Percentiles rank a stretch among this genome's conserved stretches.
Evolutionary conservation across 1,140 invertebrate species (phyloP).

Genomic region (Microplitis mediator): DNA sequence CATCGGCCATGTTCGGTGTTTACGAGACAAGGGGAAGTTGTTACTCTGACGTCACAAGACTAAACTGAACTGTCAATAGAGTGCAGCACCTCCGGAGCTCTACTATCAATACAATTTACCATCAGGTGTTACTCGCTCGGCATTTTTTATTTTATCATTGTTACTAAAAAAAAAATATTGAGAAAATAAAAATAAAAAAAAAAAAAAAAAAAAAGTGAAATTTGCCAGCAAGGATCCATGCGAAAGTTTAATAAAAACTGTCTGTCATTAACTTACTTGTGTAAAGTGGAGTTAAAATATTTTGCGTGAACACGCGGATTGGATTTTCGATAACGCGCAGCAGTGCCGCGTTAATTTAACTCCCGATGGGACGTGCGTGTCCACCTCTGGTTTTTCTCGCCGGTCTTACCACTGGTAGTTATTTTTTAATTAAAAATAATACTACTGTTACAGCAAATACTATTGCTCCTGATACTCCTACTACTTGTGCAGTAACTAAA

Average conservation of each 20-base stretch:
- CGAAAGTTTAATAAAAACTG: slow-evolving; percentile 7
- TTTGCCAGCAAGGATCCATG: too few relatives aligned
- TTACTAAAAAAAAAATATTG: too few relatives aligned
- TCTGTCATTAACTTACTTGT: not conserved
- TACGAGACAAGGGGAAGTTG: slow-evolving; percentile 57
- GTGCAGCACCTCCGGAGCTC: slow-evolving; percentile 19
- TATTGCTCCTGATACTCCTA: slow-evolving; percentile 36
- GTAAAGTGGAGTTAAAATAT: not conserved
- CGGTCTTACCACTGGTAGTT: slow-evolving; percentile 20
- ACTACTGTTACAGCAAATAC: too few relatives aligned
- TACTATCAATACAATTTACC: not conserved
- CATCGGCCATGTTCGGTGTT: slow-evolving; percentile 63
- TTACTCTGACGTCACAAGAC: slow-evolving; percentile 53
- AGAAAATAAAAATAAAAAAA: not conserved
- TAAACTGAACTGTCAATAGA: slow-evolving; percentile 45
- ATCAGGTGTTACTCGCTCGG: not conserved
- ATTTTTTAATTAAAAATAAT: not conserved
- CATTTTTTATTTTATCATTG: too few relatives aligned
- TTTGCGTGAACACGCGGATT: not conserved
- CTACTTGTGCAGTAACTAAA: slow-evolving; percentile 28
- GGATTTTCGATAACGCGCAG: slow-evolving; percentile 21
- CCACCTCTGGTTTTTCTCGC: slow-evolving; percentile 35
- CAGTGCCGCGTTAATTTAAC: slow-evolving; percentile 37
- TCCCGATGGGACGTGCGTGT: slow-evolving; percentile 51
- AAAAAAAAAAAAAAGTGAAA: too few relatives aligned